These are phyloP conservation scores for Gryon sp. DNA, from an alignment of 1,140 invertebrate species.

Conservation along the genomic window DNA sequence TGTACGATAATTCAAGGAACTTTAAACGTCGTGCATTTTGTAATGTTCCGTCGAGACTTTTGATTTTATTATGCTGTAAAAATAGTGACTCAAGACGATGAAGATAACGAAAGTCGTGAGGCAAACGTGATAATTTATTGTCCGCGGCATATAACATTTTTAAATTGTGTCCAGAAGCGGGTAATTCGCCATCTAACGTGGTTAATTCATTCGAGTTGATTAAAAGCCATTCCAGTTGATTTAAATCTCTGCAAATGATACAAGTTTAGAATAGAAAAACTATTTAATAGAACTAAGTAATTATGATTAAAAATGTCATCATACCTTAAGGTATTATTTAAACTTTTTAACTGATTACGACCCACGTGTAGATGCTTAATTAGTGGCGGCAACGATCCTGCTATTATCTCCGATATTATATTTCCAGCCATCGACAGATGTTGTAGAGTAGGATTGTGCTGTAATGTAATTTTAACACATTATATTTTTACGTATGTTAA, in stretches of 20 bases:
- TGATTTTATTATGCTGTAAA: slow-evolving; percentile 85
- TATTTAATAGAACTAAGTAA: no score
- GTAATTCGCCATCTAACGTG: slow-evolving; percentile 86
- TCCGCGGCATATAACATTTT: slow-evolving; percentile 85
- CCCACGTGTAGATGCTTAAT: slow-evolving; percentile 86
- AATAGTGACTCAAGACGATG: slow-evolving; percentile 84
- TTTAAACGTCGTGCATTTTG: slow-evolving; percentile 84
- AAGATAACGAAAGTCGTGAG: slow-evolving; percentile 84
- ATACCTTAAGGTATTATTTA: slow-evolving; percentile 87
- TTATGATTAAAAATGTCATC: not conserved
- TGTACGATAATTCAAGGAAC: slow-evolving; percentile 84
- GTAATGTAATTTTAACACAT: slow-evolving; percentile 57
- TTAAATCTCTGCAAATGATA: slow-evolving; percentile 80
- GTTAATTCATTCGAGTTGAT: slow-evolving; percentile 87
- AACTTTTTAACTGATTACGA: slow-evolving; percentile 84
- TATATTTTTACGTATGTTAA: not conserved
- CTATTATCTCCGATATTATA: slow-evolving; percentile 84
- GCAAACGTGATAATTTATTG: slow-evolving; percentile 85
- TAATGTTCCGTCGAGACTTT: slow-evolving; percentile 84
- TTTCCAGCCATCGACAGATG: slow-evolving; percentile 86
- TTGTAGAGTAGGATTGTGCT: slow-evolving; percentile 85
- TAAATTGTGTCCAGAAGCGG: slow-evolving; percentile 83
- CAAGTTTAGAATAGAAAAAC: no score
- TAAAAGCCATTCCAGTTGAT: slow-evolving; percentile 87
- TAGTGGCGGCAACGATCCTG: slow-evolving; percentile 83